Percentiles rank a stretch among this genome's conserved stretches.
These are phyloP conservation scores for Watsonalla cultraria DNA, from an alignment of 2,888 invertebrate genomes.

Conservation along the genomic window DNA sequence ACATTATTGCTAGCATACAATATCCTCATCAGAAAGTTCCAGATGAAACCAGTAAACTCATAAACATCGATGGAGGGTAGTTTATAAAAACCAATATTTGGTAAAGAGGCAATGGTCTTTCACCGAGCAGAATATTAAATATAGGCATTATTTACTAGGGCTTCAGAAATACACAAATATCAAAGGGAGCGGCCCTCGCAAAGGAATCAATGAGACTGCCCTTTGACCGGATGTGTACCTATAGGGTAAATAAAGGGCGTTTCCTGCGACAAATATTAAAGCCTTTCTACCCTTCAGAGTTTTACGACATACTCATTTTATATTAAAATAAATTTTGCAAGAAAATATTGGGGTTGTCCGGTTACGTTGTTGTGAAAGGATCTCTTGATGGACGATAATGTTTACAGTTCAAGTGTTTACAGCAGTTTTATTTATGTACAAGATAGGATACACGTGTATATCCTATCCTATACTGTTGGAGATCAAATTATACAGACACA, in stretches of 20 bases:
- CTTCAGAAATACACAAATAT: constrained; percentile 45
- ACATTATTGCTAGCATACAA: too few relatives aligned
- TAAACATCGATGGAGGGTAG: background rate
- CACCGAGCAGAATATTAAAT: constrained; percentile 42
- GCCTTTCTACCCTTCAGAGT: constrained; percentile 18
- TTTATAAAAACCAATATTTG: background rate
- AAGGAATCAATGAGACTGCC: constrained; percentile 56
- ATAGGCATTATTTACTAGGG: constrained; percentile 50
- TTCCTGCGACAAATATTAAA: constrained; percentile 64
- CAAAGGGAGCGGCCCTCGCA: constrained; percentile 39
- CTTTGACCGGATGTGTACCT: constrained; percentile 53
- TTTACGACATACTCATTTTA: constrained; percentile 20
- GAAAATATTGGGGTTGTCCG: constrained; percentile 15
- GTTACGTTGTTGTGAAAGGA: constrained; percentile 8
- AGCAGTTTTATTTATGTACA: too few relatives aligned
- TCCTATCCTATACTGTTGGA: too few relatives aligned
- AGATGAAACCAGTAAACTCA: background rate
- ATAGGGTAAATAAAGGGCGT: constrained; percentile 59
- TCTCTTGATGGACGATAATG: background rate
- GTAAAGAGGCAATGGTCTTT: constrained; percentile 1
- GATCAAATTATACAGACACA: too few relatives aligned
- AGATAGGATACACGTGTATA: too few relatives aligned
- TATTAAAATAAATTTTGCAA: constrained; percentile 20
- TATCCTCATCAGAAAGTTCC: background rate
- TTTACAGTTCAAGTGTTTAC: background rate